Percentiles rank a stretch among this genome's conserved stretches.
Evolutionary conservation across 2,888 invertebrate species (phyloP).

Genomic region (Clitarchus hookeri): DNA sequence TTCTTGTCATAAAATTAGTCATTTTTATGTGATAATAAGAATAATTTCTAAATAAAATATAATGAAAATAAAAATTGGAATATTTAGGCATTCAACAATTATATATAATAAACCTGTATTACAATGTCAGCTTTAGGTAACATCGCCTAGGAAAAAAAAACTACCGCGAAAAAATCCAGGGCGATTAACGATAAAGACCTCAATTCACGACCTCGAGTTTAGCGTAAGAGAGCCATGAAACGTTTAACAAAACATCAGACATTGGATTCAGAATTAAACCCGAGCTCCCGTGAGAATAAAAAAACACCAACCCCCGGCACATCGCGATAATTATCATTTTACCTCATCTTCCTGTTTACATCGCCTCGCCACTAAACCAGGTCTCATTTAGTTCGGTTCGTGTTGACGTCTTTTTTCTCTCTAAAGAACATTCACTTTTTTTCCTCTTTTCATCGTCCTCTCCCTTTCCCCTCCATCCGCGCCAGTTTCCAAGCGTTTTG

Average conservation of each 20-base stretch:
- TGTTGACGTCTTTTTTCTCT: conserved; percentile 22
- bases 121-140: too few relatives aligned
- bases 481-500: background rate
- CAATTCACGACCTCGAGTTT: background rate
- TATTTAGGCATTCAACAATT: too few relatives aligned
- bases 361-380: conserved; percentile 21
- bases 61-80: too few relatives aligned
- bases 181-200: background rate
- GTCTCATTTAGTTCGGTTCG: background rate
- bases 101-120: too few relatives aligned
- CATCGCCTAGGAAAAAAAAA: too few relatives aligned
- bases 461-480: background rate
- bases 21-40: too few relatives aligned
- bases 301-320: background rate
- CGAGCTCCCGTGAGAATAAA: background rate
- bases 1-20: too few relatives aligned
- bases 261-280: background rate
- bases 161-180: background rate
- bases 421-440: background rate
- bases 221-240: background rate
- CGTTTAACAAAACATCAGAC: conserved; percentile 7
- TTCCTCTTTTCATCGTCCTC: background rate
- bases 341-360: background rate
- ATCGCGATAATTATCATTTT: background rate
- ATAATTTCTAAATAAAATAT: too few relatives aligned